Base-by-base conservation (phyloP, 1,140 invertebrate genomes). In the Gryllus bimaculatus region DNA sequence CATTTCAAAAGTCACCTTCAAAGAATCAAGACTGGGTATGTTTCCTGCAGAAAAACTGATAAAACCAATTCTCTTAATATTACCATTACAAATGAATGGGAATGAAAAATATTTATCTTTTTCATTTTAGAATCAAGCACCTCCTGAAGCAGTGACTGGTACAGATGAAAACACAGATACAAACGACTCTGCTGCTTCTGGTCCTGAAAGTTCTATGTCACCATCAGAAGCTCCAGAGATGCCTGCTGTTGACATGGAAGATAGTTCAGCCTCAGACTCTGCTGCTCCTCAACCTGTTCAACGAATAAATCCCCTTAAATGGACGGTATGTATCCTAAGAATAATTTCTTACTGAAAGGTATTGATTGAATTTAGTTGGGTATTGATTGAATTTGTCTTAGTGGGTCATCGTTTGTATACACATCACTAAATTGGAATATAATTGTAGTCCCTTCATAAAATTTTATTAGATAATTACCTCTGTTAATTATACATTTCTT, bases 221-320 rank as follows among this genome's bases (percentile, higher is more conserved):
- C 83, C 85, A 4, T 85, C 82, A 18, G 83, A 85, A 49, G 81
- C 79, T 76, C 82, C 77, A 47, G 78, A 79, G 39, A 73, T 79
- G 78, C 80, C 78, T 74, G 66, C 80, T 75, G 82, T 81, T 76
- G 82, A 84, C 48, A 82, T 79, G 39, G 84, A 85, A 77, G 82
- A 83, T 74, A 83, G 82, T 80, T 79, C 77, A 76, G 80, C 82
- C 78, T 75, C 80, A 74, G 88, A 89, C 21, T 79, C 81, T 20
- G 75, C 81, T 10, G 78, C 81, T 47, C 78, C 77, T 8, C 79
- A 82, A 78, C 81, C 81, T 73, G 49, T 81, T 8, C 79, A 81
- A 74, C 90, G 88, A 82, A 85, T 91, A n/a, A 91, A 93, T 85
- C 92, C 92, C 18, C 86, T 92, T 8, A 93, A 93, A 84, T 94